Conservation (phyloP, 2,797 vertebrate species). For the Phyllotis vaccarum region DNA sequence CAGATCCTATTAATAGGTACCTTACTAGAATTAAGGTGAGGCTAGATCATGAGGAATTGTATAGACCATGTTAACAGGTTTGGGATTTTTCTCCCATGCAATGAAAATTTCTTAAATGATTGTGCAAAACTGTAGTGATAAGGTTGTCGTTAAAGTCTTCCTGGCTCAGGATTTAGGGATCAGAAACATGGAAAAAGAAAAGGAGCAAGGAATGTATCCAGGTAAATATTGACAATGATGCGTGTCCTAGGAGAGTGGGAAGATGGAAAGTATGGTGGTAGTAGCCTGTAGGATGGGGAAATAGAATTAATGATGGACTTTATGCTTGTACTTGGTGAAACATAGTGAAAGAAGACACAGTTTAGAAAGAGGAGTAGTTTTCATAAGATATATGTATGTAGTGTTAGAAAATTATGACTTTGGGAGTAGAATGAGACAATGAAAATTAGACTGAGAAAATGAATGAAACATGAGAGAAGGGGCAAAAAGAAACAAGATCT, state of each 20-base stretch:
- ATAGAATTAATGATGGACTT: background rate
- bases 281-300: background rate
- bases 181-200: background rate
- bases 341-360: background rate
- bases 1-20: background rate
- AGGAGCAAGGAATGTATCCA: background rate
- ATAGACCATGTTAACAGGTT: background rate
- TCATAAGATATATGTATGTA: background rate
- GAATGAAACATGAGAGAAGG: background rate
- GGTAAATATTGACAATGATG: background rate
- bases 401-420: background rate
- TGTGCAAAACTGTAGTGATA: background rate
- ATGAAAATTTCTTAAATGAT: conserved; percentile 48
- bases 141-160: background rate
- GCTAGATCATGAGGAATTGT: conserved; percentile 15
- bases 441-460: background rate
- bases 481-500: background rate
- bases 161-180: background rate
- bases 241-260: background rate
- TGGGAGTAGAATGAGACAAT: background rate
- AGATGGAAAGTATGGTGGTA: background rate
- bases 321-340: background rate
- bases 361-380: background rate
- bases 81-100: background rate
- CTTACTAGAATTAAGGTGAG: background rate